Base-by-base conservation (phyloP, 2,888 invertebrate species). In the Lithophane leautieri region DNA sequence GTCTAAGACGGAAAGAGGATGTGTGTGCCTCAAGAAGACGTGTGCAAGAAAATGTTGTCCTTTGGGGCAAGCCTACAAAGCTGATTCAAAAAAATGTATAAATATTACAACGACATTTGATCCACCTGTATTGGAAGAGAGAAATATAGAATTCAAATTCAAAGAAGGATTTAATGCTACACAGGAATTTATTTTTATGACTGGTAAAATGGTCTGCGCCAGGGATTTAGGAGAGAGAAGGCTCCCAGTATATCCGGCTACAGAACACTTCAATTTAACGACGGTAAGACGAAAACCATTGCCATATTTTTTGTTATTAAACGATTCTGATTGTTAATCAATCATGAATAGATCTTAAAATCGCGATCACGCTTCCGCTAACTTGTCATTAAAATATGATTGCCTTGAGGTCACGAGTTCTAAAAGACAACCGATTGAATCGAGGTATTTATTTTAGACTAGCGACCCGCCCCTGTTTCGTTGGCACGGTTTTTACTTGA, bases 31-130 rank as follows among this genome's bases (percentile, higher is more conserved):
- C 3, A 92, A 93, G 50, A 85, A 89, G 47, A 83, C 60, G 3
- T 95, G 94, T 74, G 62, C 93, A 0, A 78, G 89, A 1, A 95
- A 95, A 76, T 95, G 95, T 52, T 95, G 95, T 70, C 93, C 93
- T 0, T 78, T 87, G 0, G 94, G 95, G 0, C 82, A 80, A 14
- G 92, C 84, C 0, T 93, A 92, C 67, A 60, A 77, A 12, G 0
- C 0, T 16, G 28, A 34, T 8, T 0, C 11, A 0, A 62, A 4
- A 56, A 14, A 0, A 4, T 88, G 86, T 73, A 14, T 79, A 40
- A 0, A 50, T 14, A 14, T 1, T 22, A 2, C 40, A 47, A 4
- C 2, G 8, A 34, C 7, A 25, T 79, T 79, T n/a, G 83, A 92
- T 14, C 92, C 92, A 0, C 90, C 91, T 0, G 85, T 95, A 7